Conservation (phyloP, 2,797 vertebrate genomes). For the Hemitrygon akajei region DNA sequence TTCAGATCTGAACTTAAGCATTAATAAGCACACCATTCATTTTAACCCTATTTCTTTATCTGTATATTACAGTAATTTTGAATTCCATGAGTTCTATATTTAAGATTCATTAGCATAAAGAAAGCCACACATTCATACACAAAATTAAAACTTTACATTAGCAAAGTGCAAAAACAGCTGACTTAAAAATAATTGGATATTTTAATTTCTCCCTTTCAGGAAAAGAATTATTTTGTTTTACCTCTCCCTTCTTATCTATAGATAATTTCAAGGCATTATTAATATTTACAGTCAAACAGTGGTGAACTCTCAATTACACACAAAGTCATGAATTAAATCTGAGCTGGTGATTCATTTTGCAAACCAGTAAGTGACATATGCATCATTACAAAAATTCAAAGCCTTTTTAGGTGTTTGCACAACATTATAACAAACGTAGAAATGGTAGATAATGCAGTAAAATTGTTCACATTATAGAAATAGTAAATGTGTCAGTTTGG, state of each 20-base stretch:
- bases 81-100: constrained; percentile 16
- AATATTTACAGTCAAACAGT: constrained; percentile 22
- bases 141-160: not conserved
- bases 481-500: not conserved
- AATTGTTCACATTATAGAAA: not conserved
- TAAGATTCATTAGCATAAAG: not conserved
- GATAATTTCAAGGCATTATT: not conserved
- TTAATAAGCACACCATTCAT: not conserved
- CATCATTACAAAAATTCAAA: constrained; percentile 9
- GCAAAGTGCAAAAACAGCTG: not conserved
- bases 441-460: not conserved
- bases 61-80: not conserved
- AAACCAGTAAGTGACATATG: not conserved
- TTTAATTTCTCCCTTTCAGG: not conserved
- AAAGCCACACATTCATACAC: not conserved
- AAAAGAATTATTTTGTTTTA: not conserved
- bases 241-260: not conserved
- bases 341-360: not conserved
- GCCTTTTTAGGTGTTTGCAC: not conserved
- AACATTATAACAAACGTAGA: not conserved
- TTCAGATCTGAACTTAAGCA: not conserved
- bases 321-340: not conserved
- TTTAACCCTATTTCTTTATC: constrained; percentile 10
- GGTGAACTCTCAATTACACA: not conserved
- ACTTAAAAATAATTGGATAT: not conserved